Conservation (phyloP, 2,797 vertebrate species). For the Coregonus sp. region DNA sequence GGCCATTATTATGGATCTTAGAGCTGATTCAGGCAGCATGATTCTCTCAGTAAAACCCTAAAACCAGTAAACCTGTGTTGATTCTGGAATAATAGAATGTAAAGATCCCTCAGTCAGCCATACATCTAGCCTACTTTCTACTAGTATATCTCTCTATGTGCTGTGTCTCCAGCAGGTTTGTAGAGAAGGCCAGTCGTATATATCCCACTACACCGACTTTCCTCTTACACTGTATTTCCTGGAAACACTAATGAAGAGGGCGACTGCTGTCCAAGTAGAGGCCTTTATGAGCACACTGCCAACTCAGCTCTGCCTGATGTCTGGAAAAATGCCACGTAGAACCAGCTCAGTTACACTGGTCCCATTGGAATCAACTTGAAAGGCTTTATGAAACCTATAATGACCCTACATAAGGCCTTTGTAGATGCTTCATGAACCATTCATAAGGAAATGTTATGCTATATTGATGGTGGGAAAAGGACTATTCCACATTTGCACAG, state of each 20-base stretch:
- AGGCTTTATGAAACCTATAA: neutral
- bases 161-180: neutral
- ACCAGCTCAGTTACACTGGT: neutral
- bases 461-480: neutral
- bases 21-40: neutral
- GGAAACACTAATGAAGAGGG: constrained; percentile 52
- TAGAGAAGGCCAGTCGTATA: constrained; percentile 19
- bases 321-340: constrained; percentile 58
- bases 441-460: neutral
- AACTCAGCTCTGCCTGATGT: constrained; percentile 26
- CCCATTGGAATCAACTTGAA: too few species aligned
- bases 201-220: neutral
- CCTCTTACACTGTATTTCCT: neutral
- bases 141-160: neutral
- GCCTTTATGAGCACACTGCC: constrained; percentile 36
- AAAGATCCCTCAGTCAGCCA: neutral
- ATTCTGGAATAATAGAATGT: neutral
- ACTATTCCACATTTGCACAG: neutral
- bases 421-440: neutral
- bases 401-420: neutral
- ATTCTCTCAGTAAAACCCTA: neutral
- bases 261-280: constrained; percentile 26
- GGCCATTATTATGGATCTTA: neutral
- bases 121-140: neutral
- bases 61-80: neutral